Conservation (phyloP, 64 coral and sea anemone species). For the Exaiptasia diaphana region DNA sequence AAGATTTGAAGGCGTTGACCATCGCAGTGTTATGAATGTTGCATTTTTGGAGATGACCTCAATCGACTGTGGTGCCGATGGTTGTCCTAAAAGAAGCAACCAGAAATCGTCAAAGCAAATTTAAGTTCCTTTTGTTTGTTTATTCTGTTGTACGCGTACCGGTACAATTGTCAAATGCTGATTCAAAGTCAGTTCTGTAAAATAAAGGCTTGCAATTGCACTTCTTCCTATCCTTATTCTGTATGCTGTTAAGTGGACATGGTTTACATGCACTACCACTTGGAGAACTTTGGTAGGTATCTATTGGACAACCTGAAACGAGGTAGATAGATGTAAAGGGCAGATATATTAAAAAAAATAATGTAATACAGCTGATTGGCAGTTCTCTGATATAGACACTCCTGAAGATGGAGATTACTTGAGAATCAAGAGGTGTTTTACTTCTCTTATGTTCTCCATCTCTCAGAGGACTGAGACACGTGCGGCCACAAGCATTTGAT, state of each 20-base stretch:
- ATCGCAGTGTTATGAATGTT: constrained; percentile 10
- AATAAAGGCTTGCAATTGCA: background rate
- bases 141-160: background rate
- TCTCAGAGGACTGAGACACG: no score
- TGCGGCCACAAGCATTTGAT: no score
- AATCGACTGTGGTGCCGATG: background rate
- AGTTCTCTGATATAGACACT: no score
- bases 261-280: background rate
- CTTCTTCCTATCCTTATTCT: background rate
- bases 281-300: background rate
- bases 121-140: no score
- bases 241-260: background rate
- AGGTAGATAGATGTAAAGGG: no score
- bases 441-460: no score
- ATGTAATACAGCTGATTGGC: no score
- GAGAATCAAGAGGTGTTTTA: no score
- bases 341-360: no score
- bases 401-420: no score
- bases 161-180: background rate
- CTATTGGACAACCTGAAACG: background rate
- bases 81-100: background rate
- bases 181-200: background rate
- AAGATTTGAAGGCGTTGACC: background rate
- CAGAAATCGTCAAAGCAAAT: no score
- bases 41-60: background rate